Evolutionary conservation across 2,113 vertebrate species (phyloP).

Genomic region (Cephalopholis sonnerati): DNA sequence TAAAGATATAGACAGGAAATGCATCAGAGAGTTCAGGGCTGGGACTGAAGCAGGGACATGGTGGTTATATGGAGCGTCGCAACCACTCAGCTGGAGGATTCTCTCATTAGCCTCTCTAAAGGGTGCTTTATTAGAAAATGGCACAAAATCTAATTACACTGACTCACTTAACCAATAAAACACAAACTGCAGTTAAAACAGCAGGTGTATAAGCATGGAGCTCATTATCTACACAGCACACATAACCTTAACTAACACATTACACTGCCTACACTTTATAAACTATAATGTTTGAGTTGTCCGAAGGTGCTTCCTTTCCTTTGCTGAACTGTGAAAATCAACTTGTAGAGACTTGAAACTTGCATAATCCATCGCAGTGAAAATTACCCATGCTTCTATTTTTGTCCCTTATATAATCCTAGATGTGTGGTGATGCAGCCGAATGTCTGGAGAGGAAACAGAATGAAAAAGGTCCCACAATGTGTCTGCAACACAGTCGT

Average conservation of each 20-base stretch:
- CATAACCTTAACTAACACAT: no score
- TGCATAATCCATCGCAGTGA: neutral
- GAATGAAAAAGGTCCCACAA: neutral
- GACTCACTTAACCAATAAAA: no score
- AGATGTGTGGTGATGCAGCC: neutral
- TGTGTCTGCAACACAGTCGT: neutral
- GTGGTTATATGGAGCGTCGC: no score
- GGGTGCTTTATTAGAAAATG: no score
- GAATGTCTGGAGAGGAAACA: neutral
- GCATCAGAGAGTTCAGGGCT: no score
- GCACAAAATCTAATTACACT: no score
- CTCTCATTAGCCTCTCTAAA: no score
- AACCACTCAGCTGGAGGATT: no score
- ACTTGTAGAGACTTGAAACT: no score
- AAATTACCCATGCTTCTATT: conserved; percentile 12
- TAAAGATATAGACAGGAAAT: no score
- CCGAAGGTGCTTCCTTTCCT: neutral
- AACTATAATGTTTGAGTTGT: neutral
- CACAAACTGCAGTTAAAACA: no score
- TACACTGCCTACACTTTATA: neutral
- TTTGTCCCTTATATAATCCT: conserved; percentile 1
- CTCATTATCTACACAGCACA: neutral
- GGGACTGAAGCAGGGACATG: no score
- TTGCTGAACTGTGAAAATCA: neutral
- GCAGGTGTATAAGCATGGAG: neutral